Evolutionary conservation across 2,797 vertebrate genomes (phyloP), one percentile per base, ranked within the genome.

Genomic region (Argyrosomus regius): DNA sequence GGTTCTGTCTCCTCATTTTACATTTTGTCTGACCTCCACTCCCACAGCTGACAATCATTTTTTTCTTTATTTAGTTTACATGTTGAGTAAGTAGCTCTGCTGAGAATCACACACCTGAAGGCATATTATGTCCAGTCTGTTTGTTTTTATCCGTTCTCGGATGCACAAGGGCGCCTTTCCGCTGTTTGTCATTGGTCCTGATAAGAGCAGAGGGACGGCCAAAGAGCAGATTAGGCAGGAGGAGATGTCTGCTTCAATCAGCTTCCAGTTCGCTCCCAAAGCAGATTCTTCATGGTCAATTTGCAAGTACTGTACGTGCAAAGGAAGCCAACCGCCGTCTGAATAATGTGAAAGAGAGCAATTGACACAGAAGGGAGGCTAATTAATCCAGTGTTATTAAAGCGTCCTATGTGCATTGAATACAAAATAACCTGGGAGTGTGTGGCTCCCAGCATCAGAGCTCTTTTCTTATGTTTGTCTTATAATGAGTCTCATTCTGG

Each of bases 331-430:
- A 31, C 16, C n/a, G 1, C 31, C 41, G 31, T 52, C n/a, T 3
- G 31, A 78, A 60, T 62, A 64, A 78, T 73, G 53, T 52, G 26
- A 80, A 76, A 75, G 53, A 69, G 62, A 26, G 50, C 35, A 2
- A 12, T 7, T 53, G 72, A 83, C 75, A 75, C 45, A 52, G 58
- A 76, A 49, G 45, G 46, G 56, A 66, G 70, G 52, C 20, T 74
- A 78, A 89, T 87, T 84, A 80, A 73, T 86, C 58, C 26, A 1
- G 26, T 53, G 72, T 78, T 78, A 80, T 87, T 81, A 77, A 86
- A 82, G 64, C 54, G 66, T 75, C 20, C 3, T 4, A 14, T 74
- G 76, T 74, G 78, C 7, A 67, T 12, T 61, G 80, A 84, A 87
- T 87, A 24, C 60, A 41, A 74, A 91, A 78, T 63, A 41, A 84